Evolutionary conservation across 2,797 vertebrate species (phyloP).

Genomic region (Triplophysa bombifrons): DNA sequence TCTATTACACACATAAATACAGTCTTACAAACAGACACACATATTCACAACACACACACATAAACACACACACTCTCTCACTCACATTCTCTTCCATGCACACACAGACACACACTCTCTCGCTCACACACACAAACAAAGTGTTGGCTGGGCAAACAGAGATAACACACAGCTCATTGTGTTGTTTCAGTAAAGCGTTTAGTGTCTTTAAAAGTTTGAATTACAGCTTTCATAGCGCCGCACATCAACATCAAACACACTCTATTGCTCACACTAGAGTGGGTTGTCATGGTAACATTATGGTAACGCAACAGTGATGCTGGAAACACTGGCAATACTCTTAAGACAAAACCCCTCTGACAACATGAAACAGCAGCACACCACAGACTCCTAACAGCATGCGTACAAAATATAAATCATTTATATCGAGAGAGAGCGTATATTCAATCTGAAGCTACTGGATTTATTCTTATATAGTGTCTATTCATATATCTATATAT

Average conservation of each 20-base stretch:
- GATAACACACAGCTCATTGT: conserved; percentile 6
- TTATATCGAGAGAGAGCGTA: conserved; percentile 32
- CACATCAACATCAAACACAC: conserved; percentile 52
- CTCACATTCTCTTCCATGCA: too few relatives aligned
- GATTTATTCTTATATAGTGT: conserved; percentile 53
- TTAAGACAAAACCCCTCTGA: conserved; percentile 43
- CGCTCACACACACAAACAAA: background rate
- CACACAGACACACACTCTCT: background rate
- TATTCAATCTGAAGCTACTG: conserved; percentile 41
- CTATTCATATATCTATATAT: conserved; percentile 18
- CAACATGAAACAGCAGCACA: conserved; percentile 44
- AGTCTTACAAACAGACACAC: too few relatives aligned
- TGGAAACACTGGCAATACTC: conserved; percentile 47
- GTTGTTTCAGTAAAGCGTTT: conserved; percentile 49
- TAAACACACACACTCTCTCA: background rate
- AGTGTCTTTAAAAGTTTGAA: conserved; percentile 40
- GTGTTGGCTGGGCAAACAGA: background rate
- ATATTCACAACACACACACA: too few relatives aligned
- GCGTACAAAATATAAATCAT: conserved; percentile 55
- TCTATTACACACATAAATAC: too few relatives aligned
- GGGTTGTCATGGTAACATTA: conserved; percentile 53
- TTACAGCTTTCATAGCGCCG: conserved; percentile 49
- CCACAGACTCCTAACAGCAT: conserved; percentile 57
- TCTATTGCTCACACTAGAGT: conserved; percentile 57
- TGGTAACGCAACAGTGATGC: conserved; percentile 56